Percentiles rank a stretch among this genome's conserved stretches.
Evolutionary conservation across 2,797 vertebrate species (phyloP).

Genomic region (Moxostoma hubbsi): DNA sequence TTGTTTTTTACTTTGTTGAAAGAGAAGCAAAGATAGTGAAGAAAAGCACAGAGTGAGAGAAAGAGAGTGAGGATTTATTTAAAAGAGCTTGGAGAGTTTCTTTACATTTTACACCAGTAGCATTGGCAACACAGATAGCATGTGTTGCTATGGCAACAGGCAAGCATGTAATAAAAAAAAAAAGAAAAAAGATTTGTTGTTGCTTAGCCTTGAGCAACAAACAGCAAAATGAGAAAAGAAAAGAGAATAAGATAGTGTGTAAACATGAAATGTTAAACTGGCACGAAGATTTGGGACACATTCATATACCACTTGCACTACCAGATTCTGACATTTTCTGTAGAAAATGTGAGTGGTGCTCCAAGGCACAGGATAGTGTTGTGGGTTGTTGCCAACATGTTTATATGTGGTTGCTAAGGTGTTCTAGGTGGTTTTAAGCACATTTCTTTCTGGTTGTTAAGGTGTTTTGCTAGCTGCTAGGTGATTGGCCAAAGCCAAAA

Average conservation of each 20-base stretch:
- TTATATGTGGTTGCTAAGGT: not conserved
- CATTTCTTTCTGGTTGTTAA: not conserved
- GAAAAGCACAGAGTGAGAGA: slow-evolving; percentile 2
- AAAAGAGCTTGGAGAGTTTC: slow-evolving; percentile 53
- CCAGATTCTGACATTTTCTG: not conserved
- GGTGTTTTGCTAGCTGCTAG: not conserved
- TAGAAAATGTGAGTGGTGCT: not conserved
- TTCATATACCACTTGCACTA: not conserved
- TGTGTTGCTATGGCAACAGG: slow-evolving; percentile 71
- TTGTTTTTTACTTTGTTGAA: not conserved
- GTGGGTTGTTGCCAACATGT: not conserved
- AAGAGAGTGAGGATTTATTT: slow-evolving; percentile 53
- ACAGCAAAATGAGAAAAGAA: slow-evolving; percentile 34
- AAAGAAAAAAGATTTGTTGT: slow-evolving; percentile 49
- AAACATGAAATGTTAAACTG: slow-evolving; percentile 31
- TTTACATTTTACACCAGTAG: slow-evolving; percentile 65
- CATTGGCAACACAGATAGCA: slow-evolving; percentile 57
- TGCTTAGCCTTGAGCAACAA: slow-evolving; percentile 64
- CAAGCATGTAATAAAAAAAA: slow-evolving; percentile 59
- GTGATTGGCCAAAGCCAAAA: not conserved
- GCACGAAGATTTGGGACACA: slow-evolving; percentile 9
- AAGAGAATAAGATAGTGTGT: slow-evolving; percentile 38
- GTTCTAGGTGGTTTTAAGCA: not conserved
- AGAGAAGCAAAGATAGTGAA: slow-evolving; percentile 19
- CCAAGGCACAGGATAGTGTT: not conserved